These are phyloP conservation scores for Enteromius trimaculatus DNA, from an alignment of 2,797 vertebrate species.

Conservation along the genomic window DNA sequence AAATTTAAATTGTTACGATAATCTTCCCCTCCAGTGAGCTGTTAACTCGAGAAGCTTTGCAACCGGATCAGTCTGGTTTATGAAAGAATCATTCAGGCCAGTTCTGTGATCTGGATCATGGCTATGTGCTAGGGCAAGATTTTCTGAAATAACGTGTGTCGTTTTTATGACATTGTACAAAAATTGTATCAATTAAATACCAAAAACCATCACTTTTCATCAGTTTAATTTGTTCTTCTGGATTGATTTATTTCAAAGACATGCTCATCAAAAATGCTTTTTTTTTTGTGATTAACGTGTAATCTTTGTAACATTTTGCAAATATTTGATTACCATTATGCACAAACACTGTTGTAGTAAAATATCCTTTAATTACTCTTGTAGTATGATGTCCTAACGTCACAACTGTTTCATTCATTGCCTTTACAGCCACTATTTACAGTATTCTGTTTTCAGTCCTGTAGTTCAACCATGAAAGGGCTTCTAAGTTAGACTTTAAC, in stretches of 20 bases:
- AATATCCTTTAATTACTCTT: slow-evolving; percentile 2
- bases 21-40: slow-evolving; percentile 18
- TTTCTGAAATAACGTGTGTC: not conserved
- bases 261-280: not conserved
- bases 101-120: slow-evolving; percentile 3
- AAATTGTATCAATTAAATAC: not conserved
- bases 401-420: slow-evolving; percentile 7
- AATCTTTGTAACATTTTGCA: not conserved
- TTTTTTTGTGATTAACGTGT: not conserved
- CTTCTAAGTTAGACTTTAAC: slow-evolving; percentile 54
- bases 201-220: not conserved
- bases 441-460: slow-evolving; percentile 3
- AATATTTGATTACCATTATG: not conserved
- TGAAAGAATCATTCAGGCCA: slow-evolving; percentile 8
- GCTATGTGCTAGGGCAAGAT: not conserved
- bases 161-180: not conserved
- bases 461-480: slow-evolving; percentile 37
- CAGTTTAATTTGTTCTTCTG: not conserved
- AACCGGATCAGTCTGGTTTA: not conserved
- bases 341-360: not conserved
- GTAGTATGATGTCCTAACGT: not conserved
- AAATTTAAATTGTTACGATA: not conserved
- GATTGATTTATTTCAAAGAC: not conserved
- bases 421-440: not conserved
- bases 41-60: slow-evolving; percentile 26